Evolutionary conservation across 2,888 invertebrate species (phyloP).

Genomic region (Zaprionus obscuricornis): DNA sequence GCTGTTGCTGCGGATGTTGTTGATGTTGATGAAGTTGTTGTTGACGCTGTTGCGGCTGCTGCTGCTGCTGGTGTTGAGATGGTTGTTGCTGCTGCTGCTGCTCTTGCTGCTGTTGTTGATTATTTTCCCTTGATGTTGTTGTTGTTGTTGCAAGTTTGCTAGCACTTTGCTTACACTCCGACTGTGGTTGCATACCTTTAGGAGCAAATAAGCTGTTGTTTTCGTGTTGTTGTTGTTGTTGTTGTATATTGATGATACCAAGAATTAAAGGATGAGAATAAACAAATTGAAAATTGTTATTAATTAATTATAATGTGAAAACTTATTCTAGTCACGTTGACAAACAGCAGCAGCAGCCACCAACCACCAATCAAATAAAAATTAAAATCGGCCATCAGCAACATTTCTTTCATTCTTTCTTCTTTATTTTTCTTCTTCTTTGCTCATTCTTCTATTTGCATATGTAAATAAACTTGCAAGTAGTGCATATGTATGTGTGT

Average conservation of each 20-base stretch:
- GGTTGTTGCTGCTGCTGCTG: conserved; percentile 68
- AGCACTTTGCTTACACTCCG: conserved; percentile 82
- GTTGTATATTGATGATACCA: conserved; percentile 48
- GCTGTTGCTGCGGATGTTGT: too few species aligned
- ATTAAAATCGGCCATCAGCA: conserved; percentile 12
- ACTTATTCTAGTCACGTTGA: conserved; percentile 5
- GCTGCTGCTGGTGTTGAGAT: conserved; percentile 63
- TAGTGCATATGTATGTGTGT: conserved; percentile 17
- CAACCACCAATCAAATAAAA: conserved; percentile 32
- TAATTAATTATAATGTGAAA: conserved; percentile 21
- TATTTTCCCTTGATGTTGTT: conserved; percentile 49
- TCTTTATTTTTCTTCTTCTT: background rate
- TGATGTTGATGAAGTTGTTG: conserved; percentile 80
- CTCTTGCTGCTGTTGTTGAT: conserved; percentile 51
- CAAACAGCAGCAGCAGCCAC: conserved; percentile 39
- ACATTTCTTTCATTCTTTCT: background rate
- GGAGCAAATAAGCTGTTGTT: conserved; percentile 80
- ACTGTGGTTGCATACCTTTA: conserved; percentile 84
- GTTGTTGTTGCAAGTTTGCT: conserved; percentile 80
- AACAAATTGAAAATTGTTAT: conserved; percentile 24
- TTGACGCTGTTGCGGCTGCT: conserved; percentile 56
- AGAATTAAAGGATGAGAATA: conserved; percentile 61
- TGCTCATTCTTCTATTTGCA: background rate
- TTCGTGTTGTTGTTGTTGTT: conserved; percentile 37
- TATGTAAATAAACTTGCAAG: conserved; percentile 7